Evolutionary conservation across 2,113 vertebrate genomes (phyloP).

Genomic region (Ploceus nigricollis): DNA sequence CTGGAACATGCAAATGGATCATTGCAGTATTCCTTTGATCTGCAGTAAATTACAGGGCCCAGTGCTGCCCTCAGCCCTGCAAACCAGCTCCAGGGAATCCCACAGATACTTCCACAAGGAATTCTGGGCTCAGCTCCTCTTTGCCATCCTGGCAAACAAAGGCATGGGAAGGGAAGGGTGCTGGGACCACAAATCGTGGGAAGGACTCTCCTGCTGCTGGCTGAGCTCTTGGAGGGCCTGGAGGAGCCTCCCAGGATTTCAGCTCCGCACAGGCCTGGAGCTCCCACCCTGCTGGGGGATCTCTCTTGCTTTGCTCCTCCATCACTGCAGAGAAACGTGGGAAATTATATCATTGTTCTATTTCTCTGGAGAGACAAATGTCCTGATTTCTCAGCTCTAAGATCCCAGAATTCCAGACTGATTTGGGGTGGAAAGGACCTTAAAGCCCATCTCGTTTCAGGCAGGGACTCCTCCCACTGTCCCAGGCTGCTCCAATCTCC

Average conservation of each 20-base stretch:
- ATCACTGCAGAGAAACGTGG: fast-evolving
- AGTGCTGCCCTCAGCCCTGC: background rate
- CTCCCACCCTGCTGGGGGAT: background rate
- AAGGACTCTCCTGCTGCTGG: background rate
- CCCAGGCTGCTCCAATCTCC: background rate
- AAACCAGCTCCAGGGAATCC: background rate
- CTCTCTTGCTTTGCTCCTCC: background rate
- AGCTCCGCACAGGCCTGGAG: background rate
- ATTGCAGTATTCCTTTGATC: background rate
- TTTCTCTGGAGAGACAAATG: background rate
- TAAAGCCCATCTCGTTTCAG: background rate
- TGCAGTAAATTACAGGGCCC: background rate
- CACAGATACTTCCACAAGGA: background rate
- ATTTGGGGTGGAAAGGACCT: background rate
- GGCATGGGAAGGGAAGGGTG: fast-evolving
- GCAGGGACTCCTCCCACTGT: background rate
- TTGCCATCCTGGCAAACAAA: background rate
- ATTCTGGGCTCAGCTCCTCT: background rate
- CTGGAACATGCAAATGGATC: background rate
- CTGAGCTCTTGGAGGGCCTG: fast-evolving
- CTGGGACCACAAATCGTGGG: fast-evolving
- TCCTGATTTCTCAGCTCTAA: background rate
- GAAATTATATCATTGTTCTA: fast-evolving
- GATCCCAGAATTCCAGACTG: background rate
- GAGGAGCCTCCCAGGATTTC: fast-evolving